Evolutionary conservation across 2,888 invertebrate genomes (phyloP).

Genomic region (Hofmannophila pseudospretella): DNA sequence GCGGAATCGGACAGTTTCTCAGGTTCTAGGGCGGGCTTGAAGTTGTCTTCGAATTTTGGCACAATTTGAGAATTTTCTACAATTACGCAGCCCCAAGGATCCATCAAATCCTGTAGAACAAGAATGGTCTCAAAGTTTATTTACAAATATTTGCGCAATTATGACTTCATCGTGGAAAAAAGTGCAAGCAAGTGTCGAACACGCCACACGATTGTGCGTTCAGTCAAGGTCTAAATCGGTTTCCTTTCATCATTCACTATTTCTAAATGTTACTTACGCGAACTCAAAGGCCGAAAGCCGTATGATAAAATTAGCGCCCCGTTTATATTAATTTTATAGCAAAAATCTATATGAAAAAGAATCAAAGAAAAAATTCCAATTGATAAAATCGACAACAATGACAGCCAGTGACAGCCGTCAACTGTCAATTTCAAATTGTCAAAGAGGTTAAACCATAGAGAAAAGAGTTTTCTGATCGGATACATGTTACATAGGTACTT

Average conservation of each 20-base stretch:
- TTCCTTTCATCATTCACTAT: background rate
- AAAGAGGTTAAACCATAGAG: too few species aligned
- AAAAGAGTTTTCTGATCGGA: too few species aligned
- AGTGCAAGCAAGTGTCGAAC: too few species aligned
- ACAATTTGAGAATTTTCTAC: slow-evolving; percentile 35
- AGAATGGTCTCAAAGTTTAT: background rate
- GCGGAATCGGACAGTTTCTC: slow-evolving; percentile 79
- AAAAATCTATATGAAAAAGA: too few species aligned
- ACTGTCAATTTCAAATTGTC: too few species aligned
- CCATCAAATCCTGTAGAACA: slow-evolving; percentile 60
- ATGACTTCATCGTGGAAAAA: background rate
- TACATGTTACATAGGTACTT: too few species aligned
- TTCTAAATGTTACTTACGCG: slow-evolving; percentile 13
- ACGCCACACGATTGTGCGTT: background rate
- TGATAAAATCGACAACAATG: too few species aligned
- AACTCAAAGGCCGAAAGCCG: slow-evolving; percentile 23
- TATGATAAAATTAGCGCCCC: too few species aligned
- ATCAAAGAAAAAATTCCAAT: too few species aligned
- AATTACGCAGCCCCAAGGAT: slow-evolving; percentile 67
- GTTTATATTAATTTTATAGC: too few species aligned
- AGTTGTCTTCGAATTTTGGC: slow-evolving; percentile 78
- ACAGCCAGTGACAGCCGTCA: too few species aligned
- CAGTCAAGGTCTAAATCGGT: slow-evolving; percentile 1
- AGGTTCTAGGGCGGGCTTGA: slow-evolving; percentile 50
- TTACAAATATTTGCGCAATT: background rate